A percentile compares a stretch with the other conserved stretches of the same genome.
These are phyloP conservation scores for Heterotis niloticus DNA, from an alignment of 2,113 vertebrate species.

Conservation along the genomic window DNA sequence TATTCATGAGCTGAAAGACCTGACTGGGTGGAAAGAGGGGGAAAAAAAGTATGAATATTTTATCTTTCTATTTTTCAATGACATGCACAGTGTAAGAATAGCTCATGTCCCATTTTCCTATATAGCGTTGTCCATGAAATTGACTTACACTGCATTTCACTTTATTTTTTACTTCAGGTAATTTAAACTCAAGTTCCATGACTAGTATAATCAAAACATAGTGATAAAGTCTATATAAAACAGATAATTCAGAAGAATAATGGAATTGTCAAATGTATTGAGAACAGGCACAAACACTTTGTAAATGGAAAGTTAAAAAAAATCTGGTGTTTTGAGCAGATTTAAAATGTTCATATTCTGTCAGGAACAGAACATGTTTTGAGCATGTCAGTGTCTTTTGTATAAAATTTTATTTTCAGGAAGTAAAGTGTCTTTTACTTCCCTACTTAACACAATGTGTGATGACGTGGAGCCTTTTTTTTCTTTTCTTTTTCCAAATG, in stretches of 20 bases:
- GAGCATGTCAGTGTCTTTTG: not conserved
- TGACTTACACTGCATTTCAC: too few species aligned
- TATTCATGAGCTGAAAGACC: not conserved
- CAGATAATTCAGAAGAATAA: not conserved
- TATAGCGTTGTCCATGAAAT: too few species aligned
- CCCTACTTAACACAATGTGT: not conserved
- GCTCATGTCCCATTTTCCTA: too few species aligned
- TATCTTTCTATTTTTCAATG: not conserved
- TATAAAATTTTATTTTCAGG: conserved; percentile 11
- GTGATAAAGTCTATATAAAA: not conserved
- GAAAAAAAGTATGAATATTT: not conserved
- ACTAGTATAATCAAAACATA: not conserved
- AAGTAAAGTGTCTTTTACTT: not conserved
- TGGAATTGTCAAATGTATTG: not conserved
- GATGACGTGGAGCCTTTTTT: not conserved
- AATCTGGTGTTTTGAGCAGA: too few species aligned
- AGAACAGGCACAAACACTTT: not conserved
- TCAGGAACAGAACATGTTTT: too few species aligned
- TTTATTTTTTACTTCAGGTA: not conserved
- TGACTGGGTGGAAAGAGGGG: not conserved
- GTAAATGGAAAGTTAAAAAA: too few species aligned
- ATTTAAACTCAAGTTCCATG: not conserved
- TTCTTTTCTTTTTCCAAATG: not conserved
- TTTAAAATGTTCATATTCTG: too few species aligned
- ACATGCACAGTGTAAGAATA: not conserved